Percentiles rank a stretch among this genome's conserved stretches.
Conservation (phyloP, 2,113 vertebrate genomes). For the Pelvicachromis taeniatus region DNA sequence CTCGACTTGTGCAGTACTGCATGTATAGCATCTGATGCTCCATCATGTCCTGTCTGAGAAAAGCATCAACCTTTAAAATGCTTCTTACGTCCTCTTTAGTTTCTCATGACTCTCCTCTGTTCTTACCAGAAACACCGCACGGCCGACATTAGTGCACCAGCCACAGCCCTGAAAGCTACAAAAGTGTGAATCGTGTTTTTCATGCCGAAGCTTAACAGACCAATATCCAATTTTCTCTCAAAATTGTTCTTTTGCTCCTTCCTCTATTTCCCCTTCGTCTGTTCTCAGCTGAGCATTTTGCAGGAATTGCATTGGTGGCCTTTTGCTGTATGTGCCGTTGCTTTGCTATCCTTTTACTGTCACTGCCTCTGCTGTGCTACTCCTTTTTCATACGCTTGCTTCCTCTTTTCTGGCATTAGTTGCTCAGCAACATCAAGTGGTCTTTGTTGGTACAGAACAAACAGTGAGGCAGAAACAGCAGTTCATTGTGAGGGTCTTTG, state of each 20-base stretch:
- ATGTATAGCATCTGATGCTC: neutral
- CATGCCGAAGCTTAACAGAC: neutral
- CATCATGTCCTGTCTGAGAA: neutral
- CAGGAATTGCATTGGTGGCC: neutral
- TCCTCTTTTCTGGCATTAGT: slow-evolving; percentile 46
- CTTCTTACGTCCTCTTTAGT: neutral
- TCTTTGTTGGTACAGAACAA: slow-evolving; percentile 16
- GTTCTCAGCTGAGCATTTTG: neutral
- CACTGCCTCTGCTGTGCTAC: slow-evolving; percentile 1
- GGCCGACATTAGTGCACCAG: neutral
- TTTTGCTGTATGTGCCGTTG: neutral
- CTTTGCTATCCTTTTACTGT: neutral
- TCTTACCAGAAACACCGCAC: neutral
- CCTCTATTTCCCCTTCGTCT: neutral
- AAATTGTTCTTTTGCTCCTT: neutral
- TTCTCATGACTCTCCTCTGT: neutral
- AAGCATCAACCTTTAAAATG: neutral
- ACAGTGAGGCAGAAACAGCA: slow-evolving; percentile 4
- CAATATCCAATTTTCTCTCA: neutral
- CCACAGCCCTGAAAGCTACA: neutral
- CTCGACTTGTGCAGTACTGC: neutral
- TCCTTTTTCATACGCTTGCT: slow-evolving; percentile 6
- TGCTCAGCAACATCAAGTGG: slow-evolving; percentile 60
- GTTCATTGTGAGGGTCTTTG: slow-evolving; percentile 12
- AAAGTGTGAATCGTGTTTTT: neutral